These are phyloP conservation scores for Triplophysa bombifrons DNA, from an alignment of 2,797 vertebrate genomes.

Conservation along the genomic window DNA sequence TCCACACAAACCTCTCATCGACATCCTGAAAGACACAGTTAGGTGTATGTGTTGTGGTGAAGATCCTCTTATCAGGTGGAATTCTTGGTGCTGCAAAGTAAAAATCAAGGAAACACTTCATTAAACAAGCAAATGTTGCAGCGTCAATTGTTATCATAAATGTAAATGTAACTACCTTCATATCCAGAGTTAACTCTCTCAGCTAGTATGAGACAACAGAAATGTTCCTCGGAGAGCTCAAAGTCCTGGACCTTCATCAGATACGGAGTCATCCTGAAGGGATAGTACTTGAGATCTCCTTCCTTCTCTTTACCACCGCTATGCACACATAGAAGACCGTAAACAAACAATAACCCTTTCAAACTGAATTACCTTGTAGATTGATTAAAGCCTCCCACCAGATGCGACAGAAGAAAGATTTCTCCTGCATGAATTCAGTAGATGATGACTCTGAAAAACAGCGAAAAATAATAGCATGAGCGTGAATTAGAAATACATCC, in stretches of 20 bases:
- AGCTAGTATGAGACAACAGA: slow-evolving; percentile 93
- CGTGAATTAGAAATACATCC: too few species aligned
- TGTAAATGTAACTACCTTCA: slow-evolving; percentile 77
- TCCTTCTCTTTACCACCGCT: slow-evolving; percentile 84
- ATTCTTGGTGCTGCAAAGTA: slow-evolving; percentile 87
- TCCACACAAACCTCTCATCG: slow-evolving; percentile 83
- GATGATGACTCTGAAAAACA: slow-evolving; percentile 71
- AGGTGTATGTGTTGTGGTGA: slow-evolving; percentile 95
- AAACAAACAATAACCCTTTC: background rate
- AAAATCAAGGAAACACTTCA: background rate
- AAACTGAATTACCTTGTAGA: too few species aligned
- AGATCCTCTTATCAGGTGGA: slow-evolving; percentile 92
- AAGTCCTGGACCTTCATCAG: slow-evolving; percentile 86
- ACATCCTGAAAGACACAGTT: slow-evolving; percentile 94
- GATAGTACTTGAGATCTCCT: slow-evolving; percentile 83
- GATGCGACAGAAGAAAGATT: slow-evolving; percentile 96
- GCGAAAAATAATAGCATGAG: background rate
- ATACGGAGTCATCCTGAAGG: slow-evolving; percentile 95
- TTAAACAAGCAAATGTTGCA: background rate
- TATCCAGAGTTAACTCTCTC: slow-evolving; percentile 96
- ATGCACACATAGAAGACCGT: slow-evolving; percentile 14
- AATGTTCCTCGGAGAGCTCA: slow-evolving; percentile 80
- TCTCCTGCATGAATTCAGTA: slow-evolving; percentile 86
- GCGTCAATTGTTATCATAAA: background rate
- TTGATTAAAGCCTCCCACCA: slow-evolving; percentile 76